A percentile compares a stretch with the other conserved stretches of the same genome.
phyloP scores from a whole-genome alignment of 2,113 vertebrate species.

The Salvelinus alpinus region DNA sequence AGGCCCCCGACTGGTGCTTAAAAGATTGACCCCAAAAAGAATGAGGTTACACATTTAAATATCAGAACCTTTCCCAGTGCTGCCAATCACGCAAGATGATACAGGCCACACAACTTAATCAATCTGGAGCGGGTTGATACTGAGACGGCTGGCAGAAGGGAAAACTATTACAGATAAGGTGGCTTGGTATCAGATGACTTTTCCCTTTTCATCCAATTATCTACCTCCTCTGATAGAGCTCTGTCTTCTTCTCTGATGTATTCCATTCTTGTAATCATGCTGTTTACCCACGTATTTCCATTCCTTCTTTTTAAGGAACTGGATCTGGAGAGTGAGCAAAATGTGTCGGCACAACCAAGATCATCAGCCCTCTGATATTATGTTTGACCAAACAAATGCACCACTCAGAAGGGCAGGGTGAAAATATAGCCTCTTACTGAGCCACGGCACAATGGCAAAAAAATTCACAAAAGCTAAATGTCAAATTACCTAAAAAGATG shows the following conservation, averaged over 20 bases:
- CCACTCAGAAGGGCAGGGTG: too few species aligned
- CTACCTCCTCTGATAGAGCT: conserved; percentile 34
- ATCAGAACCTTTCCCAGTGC: conserved; percentile 62
- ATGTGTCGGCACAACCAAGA: too few species aligned
- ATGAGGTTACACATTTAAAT: conserved; percentile 62
- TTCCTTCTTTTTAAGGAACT: too few species aligned
- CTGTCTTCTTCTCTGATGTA: conserved; percentile 7
- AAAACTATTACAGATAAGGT: conserved; percentile 63
- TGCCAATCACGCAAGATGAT: conserved; percentile 58
- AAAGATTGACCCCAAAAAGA: conserved; percentile 50
- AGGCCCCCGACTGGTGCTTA: conserved; percentile 40
- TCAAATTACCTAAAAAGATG: too few species aligned
- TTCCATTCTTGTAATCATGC: not conserved
- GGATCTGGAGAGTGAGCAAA: too few species aligned
- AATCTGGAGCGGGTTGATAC: conserved; percentile 52
- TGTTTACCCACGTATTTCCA: too few species aligned
- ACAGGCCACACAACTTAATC: conserved; percentile 38
- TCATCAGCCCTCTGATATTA: too few species aligned
- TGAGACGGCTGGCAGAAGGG: conserved; percentile 25
- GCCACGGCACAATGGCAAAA: too few species aligned
- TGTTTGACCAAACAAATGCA: too few species aligned
- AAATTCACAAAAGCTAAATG: too few species aligned
- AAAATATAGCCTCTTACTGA: too few species aligned
- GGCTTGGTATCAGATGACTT: conserved; percentile 36
- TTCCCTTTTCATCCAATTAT: conserved; percentile 57